Evolutionary conservation across 1,140 invertebrate genomes (phyloP).

Genomic region (Drosophila elegans): DNA sequence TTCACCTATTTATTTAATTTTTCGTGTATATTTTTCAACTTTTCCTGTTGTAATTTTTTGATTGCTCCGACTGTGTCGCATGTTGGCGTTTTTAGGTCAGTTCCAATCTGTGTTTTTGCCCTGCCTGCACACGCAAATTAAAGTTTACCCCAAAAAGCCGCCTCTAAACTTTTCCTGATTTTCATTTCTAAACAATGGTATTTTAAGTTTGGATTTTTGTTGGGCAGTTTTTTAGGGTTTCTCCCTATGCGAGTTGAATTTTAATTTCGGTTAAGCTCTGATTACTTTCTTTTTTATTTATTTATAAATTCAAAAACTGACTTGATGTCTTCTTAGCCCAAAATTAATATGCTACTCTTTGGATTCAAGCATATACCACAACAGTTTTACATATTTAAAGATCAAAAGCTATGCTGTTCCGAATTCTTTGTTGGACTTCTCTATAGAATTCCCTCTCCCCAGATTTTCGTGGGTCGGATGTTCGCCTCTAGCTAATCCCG

Average conservation of each 20-base stretch:
- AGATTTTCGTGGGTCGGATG: conserved; percentile 18
- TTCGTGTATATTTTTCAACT: conserved; percentile 42
- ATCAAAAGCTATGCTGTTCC: conserved; percentile 21
- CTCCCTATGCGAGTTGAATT: conserved; percentile 19
- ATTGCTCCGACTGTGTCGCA: conserved; percentile 63
- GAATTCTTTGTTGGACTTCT: conserved; percentile 18
- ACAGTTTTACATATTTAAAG: conserved; percentile 25
- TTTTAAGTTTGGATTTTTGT: conserved; percentile 14
- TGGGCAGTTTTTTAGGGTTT: background rate
- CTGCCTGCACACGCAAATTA: conserved; percentile 48
- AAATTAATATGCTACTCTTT: conserved; percentile 10
- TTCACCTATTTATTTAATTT: conserved; percentile 82
- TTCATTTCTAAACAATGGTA: conserved; percentile 8
- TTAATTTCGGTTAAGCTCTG: conserved; percentile 6
- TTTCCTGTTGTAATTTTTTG: conserved; percentile 46
- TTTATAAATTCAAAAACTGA: conserved; percentile 12
- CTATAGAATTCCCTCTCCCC: background rate
- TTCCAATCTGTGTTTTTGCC: conserved; percentile 23
- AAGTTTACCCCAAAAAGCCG: conserved; percentile 22
- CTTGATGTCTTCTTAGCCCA: conserved; percentile 12
- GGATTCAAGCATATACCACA: too few species aligned
- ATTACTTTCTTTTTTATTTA: conserved; percentile 22
- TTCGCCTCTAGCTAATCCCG: conserved; percentile 18
- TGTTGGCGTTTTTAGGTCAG: conserved; percentile 75
- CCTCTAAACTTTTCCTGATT: conserved; percentile 12